phyloP scores from a whole-genome alignment of 2,797 vertebrate genomes.

The Ambastaia sidthimunki region DNA sequence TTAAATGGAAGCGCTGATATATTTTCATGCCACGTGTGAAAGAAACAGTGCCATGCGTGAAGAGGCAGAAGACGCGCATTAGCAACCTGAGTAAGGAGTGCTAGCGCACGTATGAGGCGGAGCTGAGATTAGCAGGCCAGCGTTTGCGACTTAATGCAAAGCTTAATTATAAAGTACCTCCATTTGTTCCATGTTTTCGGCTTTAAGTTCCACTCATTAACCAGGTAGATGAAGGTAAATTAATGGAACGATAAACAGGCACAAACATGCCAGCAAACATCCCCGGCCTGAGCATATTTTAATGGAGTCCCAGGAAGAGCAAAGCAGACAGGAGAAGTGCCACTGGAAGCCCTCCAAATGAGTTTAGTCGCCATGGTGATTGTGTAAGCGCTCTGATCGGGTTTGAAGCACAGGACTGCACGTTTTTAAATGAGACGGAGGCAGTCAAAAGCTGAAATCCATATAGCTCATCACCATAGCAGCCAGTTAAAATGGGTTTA shows the following conservation, averaged over 20 bases:
- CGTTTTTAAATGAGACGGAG: conserved; percentile 9
- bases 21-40: conserved; percentile 15
- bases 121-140: conserved; percentile 33
- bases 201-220: conserved; percentile 53
- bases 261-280: conserved; percentile 52
- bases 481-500: conserved; percentile 5
- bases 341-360: conserved; percentile 43
- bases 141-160: conserved; percentile 39
- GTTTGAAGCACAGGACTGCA: not conserved
- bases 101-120: not conserved
- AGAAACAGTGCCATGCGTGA: not conserved
- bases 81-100: not conserved
- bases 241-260: conserved; percentile 57
- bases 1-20: conserved; percentile 4
- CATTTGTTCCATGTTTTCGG: conserved; percentile 50
- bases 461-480: conserved; percentile 4
- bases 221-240: conserved; percentile 60
- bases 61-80: conserved; percentile 23
- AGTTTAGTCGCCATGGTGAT: conserved; percentile 45
- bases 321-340: conserved; percentile 29
- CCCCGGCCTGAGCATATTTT: conserved; percentile 38
- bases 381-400: conserved; percentile 21
- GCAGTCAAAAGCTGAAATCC: conserved; percentile 6
- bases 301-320: conserved; percentile 40
- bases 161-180: conserved; percentile 55